Percentiles rank a stretch among this genome's conserved stretches.
phyloP scores from a whole-genome alignment of 1,140 invertebrate genomes.

The Mya arenaria region DNA sequence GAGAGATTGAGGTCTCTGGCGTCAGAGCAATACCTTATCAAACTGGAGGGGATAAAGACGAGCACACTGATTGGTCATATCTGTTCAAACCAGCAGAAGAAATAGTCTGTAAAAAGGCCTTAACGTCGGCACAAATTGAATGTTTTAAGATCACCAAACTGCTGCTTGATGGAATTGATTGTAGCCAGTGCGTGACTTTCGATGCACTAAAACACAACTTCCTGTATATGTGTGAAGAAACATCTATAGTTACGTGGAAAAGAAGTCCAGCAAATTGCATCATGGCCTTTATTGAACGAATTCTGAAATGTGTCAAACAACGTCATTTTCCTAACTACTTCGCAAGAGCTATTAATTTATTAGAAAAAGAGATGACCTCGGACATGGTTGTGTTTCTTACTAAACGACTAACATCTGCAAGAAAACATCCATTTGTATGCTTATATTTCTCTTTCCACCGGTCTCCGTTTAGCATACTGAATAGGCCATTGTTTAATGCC shows the following conservation, averaged over 20 bases:
- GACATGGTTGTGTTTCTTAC: neutral
- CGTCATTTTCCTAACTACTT: neutral
- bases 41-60: too few species aligned
- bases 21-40: too few species aligned
- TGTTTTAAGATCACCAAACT: neutral
- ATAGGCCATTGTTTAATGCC: too few species aligned
- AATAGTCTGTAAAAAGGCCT: neutral
- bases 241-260: neutral
- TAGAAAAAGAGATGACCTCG: neutral
- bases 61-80: too few species aligned
- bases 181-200: neutral
- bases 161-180: neutral
- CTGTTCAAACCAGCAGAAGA: neutral
- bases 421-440: neutral
- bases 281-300: neutral
- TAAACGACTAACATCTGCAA: neutral
- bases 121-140: neutral
- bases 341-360: neutral
- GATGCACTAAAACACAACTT: neutral
- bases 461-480: too few species aligned
- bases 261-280: neutral
- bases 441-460: too few species aligned
- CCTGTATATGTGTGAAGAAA: neutral
- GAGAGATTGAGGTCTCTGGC: too few species aligned
- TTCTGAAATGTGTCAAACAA: neutral